Percentiles rank a stretch among this genome's conserved stretches.
Conservation (phyloP, 1,140 invertebrate genomes). For the Panagrolaimus sp. region DNA sequence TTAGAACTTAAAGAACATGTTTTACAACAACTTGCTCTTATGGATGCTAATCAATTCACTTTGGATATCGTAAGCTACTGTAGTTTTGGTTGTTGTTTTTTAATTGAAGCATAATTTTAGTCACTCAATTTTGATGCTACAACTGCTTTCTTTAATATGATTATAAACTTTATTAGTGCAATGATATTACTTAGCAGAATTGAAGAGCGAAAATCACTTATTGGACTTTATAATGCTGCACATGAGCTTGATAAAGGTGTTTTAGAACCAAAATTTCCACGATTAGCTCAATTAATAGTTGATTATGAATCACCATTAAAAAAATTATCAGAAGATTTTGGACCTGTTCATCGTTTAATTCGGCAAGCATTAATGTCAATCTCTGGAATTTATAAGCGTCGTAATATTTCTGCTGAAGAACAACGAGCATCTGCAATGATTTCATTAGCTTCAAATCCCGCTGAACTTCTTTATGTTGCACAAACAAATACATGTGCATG, state of each 20-base stretch:
- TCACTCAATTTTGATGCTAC: slow-evolving; percentile 92
- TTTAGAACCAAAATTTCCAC: slow-evolving; percentile 82
- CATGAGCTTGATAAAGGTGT: slow-evolving; percentile 84
- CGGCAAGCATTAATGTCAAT: slow-evolving; percentile 78
- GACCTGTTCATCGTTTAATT: slow-evolving; percentile 81
- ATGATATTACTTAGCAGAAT: slow-evolving; percentile 90
- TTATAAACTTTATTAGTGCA: slow-evolving; percentile 83
- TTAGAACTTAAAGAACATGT: slow-evolving; percentile 97
- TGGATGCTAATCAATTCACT: slow-evolving; percentile 89
- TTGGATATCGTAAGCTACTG: slow-evolving; percentile 74
- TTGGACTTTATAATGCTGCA: slow-evolving; percentile 92
- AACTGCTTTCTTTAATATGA: slow-evolving; percentile 86
- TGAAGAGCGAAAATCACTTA: slow-evolving; percentile 90
- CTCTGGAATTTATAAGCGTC: slow-evolving; percentile 74
- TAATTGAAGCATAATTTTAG: slow-evolving; percentile 59
- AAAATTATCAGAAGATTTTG: slow-evolving; percentile 92
- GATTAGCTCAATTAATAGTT: slow-evolving; percentile 90
- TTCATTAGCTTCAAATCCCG: slow-evolving; percentile 82
- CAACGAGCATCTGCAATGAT: slow-evolving; percentile 84
- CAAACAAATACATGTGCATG: slow-evolving; percentile 91
- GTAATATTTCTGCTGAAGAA: slow-evolving; percentile 85
- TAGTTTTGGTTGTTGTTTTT: slow-evolving; percentile 2
- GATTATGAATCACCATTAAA: slow-evolving; percentile 93
- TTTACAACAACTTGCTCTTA: slow-evolving; percentile 87
- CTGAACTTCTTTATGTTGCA: slow-evolving; percentile 82